These are phyloP conservation scores for Larimichthys crocea DNA, from an alignment of 2,113 vertebrate species.

Conservation along the genomic window DNA sequence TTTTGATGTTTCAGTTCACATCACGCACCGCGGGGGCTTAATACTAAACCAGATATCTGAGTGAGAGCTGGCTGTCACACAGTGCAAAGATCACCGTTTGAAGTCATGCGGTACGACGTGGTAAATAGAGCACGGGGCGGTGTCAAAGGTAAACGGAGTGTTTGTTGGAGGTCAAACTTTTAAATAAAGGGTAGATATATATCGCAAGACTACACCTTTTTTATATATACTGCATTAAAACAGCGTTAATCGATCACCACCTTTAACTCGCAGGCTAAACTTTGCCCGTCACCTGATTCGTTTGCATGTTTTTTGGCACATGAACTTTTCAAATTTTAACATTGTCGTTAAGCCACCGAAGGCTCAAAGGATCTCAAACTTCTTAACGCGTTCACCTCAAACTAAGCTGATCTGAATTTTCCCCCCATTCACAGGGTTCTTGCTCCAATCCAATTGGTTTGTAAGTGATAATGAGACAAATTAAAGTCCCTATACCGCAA, in stretches of 20 bases:
- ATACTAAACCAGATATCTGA: slow-evolving; percentile 45
- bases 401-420: slow-evolving; percentile 54
- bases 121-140: slow-evolving; percentile 20
- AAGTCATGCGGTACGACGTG: slow-evolving; percentile 51
- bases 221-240: slow-evolving; percentile 1
- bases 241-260: neutral
- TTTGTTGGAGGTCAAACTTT: slow-evolving; percentile 1
- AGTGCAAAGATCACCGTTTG: slow-evolving; percentile 61
- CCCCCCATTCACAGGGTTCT: slow-evolving; percentile 26
- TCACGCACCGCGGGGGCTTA: slow-evolving; percentile 41
- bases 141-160: neutral
- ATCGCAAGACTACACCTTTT: slow-evolving; percentile 15
- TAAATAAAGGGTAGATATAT: neutral
- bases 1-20: slow-evolving; percentile 42
- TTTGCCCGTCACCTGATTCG: slow-evolving; percentile 2
- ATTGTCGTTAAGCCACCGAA: slow-evolving; percentile 8
- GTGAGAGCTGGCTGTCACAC: slow-evolving; percentile 52
- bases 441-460: slow-evolving; percentile 52
- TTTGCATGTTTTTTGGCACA: slow-evolving; percentile 58
- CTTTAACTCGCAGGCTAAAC: neutral
- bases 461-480: slow-evolving; percentile 38
- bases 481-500: slow-evolving; percentile 22
- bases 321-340: slow-evolving; percentile 5
- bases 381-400: neutral
- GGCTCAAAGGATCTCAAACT: slow-evolving; percentile 7